phyloP scores from a whole-genome alignment of 2,113 vertebrate genomes.

The Rhizomys pruinosus region DNA sequence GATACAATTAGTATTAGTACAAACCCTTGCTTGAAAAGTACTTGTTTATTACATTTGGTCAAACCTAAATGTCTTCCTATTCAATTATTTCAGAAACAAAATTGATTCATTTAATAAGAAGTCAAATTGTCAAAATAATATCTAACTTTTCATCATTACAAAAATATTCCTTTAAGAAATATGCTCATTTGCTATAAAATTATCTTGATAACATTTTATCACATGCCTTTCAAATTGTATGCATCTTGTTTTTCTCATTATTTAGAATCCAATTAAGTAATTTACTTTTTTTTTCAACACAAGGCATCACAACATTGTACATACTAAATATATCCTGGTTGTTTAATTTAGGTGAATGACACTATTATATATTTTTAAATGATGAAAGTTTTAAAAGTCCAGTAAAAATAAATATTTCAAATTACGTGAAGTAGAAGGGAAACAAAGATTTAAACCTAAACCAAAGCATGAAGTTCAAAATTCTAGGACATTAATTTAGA shows the following conservation, averaged over 20 bases:
- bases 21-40: background rate
- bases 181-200: background rate
- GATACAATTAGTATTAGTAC: slow-evolving; percentile 9
- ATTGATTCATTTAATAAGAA: slow-evolving; percentile 37
- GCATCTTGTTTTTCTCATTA: background rate
- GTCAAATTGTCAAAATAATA: slow-evolving; percentile 32
- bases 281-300: background rate
- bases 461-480: background rate
- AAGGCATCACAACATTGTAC: background rate
- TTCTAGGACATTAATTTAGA: background rate
- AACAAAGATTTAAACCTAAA: slow-evolving; percentile 9
- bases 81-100: slow-evolving; percentile 22
- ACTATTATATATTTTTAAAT: slow-evolving; percentile 23
- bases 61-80: background rate
- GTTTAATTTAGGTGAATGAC: background rate
- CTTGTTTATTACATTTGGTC: background rate
- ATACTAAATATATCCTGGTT: background rate
- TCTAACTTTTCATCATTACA: background rate
- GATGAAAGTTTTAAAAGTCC: background rate
- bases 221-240: background rate
- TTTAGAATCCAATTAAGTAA: background rate
- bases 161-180: slow-evolving; percentile 2
- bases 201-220: slow-evolving; percentile 16
- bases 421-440: background rate
- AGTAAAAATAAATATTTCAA: background rate